Evolutionary conservation across 2,797 vertebrate genomes (phyloP).

Genomic region (Paramormyrops hopkinsi): DNA sequence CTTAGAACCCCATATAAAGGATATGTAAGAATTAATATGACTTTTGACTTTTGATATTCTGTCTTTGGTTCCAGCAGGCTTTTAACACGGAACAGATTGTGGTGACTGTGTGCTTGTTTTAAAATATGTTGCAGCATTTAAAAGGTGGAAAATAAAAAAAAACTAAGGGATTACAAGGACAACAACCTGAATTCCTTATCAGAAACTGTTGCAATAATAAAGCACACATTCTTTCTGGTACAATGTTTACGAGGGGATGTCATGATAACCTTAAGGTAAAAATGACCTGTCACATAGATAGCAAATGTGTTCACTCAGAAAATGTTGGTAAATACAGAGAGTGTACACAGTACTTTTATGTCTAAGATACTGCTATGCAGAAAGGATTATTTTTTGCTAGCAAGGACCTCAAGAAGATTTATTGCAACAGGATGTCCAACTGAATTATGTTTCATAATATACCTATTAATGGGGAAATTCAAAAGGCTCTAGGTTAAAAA

Average conservation of each 20-base stretch:
- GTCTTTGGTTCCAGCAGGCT: neutral
- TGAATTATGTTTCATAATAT: neutral
- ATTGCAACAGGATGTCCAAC: neutral
- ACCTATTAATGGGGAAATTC: neutral
- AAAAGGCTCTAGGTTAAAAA: neutral
- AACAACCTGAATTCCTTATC: neutral
- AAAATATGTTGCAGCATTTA: neutral
- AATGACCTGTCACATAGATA: conserved; percentile 18
- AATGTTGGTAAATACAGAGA: neutral
- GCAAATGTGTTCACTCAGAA: neutral
- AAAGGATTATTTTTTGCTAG: neutral
- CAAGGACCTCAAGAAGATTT: neutral
- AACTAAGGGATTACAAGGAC: neutral
- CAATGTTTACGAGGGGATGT: neutral
- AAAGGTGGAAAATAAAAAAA: neutral
- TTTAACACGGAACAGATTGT: neutral
- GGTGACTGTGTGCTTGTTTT: neutral
- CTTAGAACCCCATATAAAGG: neutral
- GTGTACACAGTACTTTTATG: neutral
- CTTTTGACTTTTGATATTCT: neutral
- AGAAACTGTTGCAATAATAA: neutral
- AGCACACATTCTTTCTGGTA: neutral
- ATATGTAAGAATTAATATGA: conserved; percentile 2
- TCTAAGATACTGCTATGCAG: neutral
- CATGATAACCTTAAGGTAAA: conserved; percentile 9